phyloP scores from a whole-genome alignment of 2,888 invertebrate species.

The Drosophila pseudotakahashii region DNA sequence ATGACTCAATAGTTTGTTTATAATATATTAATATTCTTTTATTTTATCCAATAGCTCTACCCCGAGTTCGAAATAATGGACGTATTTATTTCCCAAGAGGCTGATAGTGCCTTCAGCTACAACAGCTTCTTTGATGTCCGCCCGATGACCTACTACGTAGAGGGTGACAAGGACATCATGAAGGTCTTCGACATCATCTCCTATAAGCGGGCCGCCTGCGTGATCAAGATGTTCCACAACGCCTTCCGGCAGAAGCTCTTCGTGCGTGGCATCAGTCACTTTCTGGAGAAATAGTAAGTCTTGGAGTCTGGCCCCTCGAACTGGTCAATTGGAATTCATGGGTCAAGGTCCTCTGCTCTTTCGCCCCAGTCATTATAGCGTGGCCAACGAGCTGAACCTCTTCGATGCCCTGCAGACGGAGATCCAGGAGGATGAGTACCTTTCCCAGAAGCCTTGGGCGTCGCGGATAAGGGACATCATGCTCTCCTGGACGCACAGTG shows the following conservation, averaged over 20 bases:
- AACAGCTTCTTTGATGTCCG: conserved; percentile 73
- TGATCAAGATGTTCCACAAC: conserved; percentile 83
- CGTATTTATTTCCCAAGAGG: conserved; percentile 85
- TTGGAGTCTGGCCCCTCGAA: conserved; percentile 35
- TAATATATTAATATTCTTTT: not conserved
- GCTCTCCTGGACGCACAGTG: conserved; percentile 87
- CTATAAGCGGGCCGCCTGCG: conserved; percentile 86
- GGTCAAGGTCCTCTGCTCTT: conserved; percentile 70
- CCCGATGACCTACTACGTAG: conserved; percentile 81
- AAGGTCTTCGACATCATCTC: conserved; percentile 87
- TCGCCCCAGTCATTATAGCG: conserved; percentile 78
- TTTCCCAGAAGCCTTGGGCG: conserved; percentile 61
- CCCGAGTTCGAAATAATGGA: conserved; percentile 88
- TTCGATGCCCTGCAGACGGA: conserved; percentile 76
- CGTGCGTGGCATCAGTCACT: conserved; percentile 71
- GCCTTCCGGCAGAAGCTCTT: conserved; percentile 81
- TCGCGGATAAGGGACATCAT: conserved; percentile 85
- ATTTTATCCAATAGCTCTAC: conserved; percentile 85
- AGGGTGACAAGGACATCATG: conserved; percentile 76
- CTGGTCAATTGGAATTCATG: conserved; percentile 80
- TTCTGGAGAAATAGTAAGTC: conserved; percentile 82
- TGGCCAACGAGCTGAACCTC: conserved; percentile 80
- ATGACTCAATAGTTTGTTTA: too few relatives aligned
- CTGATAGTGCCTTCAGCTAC: conserved; percentile 72
- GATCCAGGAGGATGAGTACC: conserved; percentile 62